A percentile compares a stretch with the other conserved stretches of the same genome.
phyloP scores from a whole-genome alignment of 2,113 vertebrate genomes.

The Protobothrops mucrosquamatus region DNA sequence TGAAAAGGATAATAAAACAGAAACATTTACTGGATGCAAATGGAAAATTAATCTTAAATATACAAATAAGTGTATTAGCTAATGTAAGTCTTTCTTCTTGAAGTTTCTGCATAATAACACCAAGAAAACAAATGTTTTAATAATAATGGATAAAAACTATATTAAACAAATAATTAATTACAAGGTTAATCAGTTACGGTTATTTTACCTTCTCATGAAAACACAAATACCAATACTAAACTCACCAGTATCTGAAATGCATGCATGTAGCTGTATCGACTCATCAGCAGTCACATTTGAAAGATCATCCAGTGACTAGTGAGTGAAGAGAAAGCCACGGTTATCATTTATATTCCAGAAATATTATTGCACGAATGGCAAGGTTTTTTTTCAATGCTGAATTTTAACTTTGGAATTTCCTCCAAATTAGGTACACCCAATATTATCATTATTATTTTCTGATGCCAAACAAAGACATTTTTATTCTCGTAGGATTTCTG shows the following conservation, averaged over 20 bases:
- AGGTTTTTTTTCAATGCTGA: not conserved
- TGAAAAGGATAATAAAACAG: not conserved
- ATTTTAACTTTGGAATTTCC: not conserved
- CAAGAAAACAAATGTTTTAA: not conserved
- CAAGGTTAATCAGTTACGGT: not conserved
- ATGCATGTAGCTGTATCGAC: constrained; percentile 85
- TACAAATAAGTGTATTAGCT: not conserved
- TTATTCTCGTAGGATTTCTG: not conserved
- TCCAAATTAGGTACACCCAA: not conserved
- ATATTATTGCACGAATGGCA: not conserved
- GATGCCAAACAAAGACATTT: not conserved
- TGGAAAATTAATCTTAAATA: not conserved
- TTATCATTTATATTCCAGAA: not conserved
- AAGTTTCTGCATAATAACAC: not conserved
- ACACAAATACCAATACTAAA: not conserved
- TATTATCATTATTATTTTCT: not conserved
- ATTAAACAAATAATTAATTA: constrained; percentile 3
- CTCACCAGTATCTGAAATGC: constrained; percentile 98
- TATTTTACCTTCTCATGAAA: not conserved
- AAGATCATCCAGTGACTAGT: constrained; percentile 94
- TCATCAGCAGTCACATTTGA: constrained; percentile 88
- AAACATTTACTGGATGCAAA: not conserved
- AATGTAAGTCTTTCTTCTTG: not conserved
- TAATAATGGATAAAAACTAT: constrained; percentile 4
- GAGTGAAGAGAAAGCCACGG: constrained; percentile 20